Conservation (phyloP, 2,797 vertebrate species). For the Myotis pilosus region DNA sequence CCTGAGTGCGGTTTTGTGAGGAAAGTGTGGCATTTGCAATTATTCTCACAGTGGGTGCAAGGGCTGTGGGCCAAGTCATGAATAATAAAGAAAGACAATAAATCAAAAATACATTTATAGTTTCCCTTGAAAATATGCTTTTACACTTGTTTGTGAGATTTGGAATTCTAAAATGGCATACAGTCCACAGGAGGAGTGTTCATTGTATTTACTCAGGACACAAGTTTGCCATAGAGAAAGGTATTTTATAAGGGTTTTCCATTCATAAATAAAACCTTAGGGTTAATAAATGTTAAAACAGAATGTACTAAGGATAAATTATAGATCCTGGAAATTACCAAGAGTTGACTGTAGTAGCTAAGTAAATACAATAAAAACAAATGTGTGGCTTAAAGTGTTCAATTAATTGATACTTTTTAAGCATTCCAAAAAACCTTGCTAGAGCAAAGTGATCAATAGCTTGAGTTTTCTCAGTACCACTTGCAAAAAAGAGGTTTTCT, state of each 20-base stretch:
- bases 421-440: background rate
- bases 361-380: conserved; percentile 11
- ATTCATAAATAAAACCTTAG: background rate
- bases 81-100: background rate
- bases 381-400: background rate
- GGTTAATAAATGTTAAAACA: background rate
- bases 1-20: background rate
- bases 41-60: background rate
- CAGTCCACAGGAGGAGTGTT: background rate
- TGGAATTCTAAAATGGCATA: background rate
- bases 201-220: background rate
- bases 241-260: background rate
- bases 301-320: background rate
- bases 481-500: conserved; percentile 1
- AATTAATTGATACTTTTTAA: background rate
- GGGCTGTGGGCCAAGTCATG: background rate
- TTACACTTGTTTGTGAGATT: background rate
- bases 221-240: background rate
- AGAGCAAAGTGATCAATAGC: background rate
- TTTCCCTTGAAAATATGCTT: conserved; percentile 15
- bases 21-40: background rate
- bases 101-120: conserved; percentile 21
- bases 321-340: background rate
- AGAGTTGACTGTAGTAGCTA: background rate
- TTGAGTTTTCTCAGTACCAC: background rate